phyloP scores from a whole-genome alignment of 2,113 vertebrate species.

The Pycnonotus jocosus region DNA sequence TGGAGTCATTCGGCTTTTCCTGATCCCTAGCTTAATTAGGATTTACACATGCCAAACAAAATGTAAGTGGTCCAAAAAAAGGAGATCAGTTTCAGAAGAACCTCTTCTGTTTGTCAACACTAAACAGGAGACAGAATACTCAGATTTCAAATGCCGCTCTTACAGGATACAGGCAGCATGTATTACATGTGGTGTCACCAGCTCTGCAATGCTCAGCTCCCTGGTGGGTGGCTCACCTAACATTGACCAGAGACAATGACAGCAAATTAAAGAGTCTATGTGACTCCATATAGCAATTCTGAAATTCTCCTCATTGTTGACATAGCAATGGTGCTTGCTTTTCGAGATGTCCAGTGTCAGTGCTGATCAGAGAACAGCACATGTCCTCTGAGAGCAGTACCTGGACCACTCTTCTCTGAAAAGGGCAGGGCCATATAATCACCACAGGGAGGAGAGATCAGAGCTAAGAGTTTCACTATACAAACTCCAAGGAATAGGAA shows the following conservation, averaged over 20 bases:
- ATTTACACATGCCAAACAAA: neutral
- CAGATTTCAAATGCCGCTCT: neutral
- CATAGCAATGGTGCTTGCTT: neutral
- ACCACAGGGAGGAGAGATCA: neutral
- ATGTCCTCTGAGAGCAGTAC: fast-evolving
- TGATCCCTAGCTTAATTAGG: neutral
- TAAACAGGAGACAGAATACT: neutral
- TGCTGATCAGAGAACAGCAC: neutral
- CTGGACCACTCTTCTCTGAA: neutral
- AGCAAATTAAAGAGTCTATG: neutral
- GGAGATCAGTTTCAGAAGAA: neutral
- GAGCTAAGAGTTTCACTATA: neutral
- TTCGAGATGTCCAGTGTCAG: neutral
- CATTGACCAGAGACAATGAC: neutral
- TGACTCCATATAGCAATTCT: neutral
- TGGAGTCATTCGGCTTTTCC: constrained; percentile 1
- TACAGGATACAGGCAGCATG: neutral
- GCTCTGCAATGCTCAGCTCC: neutral
- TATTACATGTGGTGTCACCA: neutral
- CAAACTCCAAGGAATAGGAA: neutral
- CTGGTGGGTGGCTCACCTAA: neutral
- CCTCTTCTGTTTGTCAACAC: neutral
- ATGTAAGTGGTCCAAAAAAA: neutral
- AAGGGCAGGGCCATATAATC: neutral
- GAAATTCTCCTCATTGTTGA: neutral